Conservation (phyloP, 1,140 invertebrate genomes). For the Scaptomyza pallida region DNA sequence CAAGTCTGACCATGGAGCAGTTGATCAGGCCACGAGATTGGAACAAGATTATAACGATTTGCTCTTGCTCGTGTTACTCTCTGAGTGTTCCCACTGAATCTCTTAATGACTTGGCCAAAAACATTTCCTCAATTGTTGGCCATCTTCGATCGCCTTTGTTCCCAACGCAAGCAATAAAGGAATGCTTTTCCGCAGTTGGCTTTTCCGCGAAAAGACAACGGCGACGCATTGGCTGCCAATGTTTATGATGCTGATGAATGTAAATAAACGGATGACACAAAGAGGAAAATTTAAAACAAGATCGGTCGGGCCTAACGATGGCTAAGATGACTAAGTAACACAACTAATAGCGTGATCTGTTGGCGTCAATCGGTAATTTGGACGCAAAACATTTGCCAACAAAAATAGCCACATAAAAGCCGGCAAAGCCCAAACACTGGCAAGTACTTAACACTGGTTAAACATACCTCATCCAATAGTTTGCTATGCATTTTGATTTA, state of each 20-base stretch:
- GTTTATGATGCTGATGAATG: slow-evolving; percentile 57
- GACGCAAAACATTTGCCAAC: slow-evolving; percentile 29
- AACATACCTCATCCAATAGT: slow-evolving; percentile 79
- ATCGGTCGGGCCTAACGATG: background rate
- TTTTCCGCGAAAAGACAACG: slow-evolving; percentile 20
- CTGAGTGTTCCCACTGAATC: slow-evolving; percentile 3
- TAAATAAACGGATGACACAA: slow-evolving; percentile 67
- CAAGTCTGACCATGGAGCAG: slow-evolving; percentile 5
- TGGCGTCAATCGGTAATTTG: slow-evolving; percentile 32
- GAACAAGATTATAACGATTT: slow-evolving; percentile 4
- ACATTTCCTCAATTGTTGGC: slow-evolving; percentile 53
- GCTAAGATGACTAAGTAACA: slow-evolving; percentile 64
- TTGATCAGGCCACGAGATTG: background rate
- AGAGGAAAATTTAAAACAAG: slow-evolving; percentile 4
- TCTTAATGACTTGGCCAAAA: slow-evolving; percentile 17
- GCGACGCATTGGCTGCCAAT: slow-evolving; percentile 50
- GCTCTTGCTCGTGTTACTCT: slow-evolving; percentile 1
- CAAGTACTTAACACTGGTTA: slow-evolving; percentile 5
- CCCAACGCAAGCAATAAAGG: slow-evolving; percentile 40
- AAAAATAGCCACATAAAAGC: slow-evolving; percentile 45
- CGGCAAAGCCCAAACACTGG: slow-evolving; percentile 14
- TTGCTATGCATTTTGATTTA: slow-evolving; percentile 76
- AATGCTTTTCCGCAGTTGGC: slow-evolving; percentile 54
- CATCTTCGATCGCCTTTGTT: slow-evolving; percentile 42
- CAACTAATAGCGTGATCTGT: slow-evolving; percentile 18